phyloP scores from a whole-genome alignment of 35 echinoderm and acorn worm species.

The Anneissia japonica region DNA sequence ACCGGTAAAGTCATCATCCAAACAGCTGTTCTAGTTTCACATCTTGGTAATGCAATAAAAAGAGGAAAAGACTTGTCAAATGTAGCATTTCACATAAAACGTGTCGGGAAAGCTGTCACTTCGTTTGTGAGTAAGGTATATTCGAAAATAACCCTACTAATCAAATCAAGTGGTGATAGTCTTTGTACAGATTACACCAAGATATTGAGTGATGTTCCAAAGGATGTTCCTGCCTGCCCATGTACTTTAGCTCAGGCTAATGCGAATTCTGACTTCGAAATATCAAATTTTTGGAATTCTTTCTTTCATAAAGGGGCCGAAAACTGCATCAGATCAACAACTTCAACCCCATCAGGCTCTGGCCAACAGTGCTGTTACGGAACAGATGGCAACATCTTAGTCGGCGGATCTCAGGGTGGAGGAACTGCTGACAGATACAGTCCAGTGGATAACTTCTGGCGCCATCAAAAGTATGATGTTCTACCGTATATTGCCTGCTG shows the following conservation, averaged over 20 bases:
- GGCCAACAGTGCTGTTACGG: constrained; percentile 62
- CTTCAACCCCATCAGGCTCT: background rate
- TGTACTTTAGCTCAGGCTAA: constrained; percentile 19
- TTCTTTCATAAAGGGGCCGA: constrained; percentile 36
- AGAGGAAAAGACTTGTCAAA: background rate
- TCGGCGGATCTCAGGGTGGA: constrained; percentile 37
- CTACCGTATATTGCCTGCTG: constrained; percentile 40
- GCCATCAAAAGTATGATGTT: too few species aligned
- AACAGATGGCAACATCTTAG: constrained; percentile 32
- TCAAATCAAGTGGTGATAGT: too few species aligned
- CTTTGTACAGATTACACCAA: too few species aligned
- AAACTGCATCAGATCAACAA: constrained; percentile 9
- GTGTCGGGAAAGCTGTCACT: background rate
- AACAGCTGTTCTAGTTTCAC: background rate
- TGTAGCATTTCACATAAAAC: constrained; percentile 2
- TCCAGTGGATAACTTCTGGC: background rate
- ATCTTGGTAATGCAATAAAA: background rate
- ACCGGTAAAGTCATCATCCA: background rate
- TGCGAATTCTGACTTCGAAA: constrained; percentile 8
- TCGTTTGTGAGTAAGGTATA: background rate
- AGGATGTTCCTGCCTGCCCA: constrained; percentile 30
- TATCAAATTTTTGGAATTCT: background rate
- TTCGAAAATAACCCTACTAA: background rate
- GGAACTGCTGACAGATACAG: constrained; percentile 28
- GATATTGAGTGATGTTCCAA: background rate